Conservation (phyloP, 2,888 invertebrate species). For the Kuschelorhynchus macadamiae region DNA sequence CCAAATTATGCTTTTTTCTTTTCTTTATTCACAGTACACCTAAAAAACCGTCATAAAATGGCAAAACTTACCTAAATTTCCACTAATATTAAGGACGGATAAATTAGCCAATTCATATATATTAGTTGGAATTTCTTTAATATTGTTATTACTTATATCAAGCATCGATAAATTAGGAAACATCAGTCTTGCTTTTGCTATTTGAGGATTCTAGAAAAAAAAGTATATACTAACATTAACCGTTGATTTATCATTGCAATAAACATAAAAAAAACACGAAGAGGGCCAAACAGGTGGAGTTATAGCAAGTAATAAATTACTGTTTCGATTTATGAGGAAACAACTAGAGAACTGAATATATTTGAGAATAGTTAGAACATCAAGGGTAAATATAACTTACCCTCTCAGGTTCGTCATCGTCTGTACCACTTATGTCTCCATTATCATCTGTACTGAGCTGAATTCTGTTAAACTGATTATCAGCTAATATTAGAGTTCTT, state of each 20-base stretch:
- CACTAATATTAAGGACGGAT: constrained; percentile 94
- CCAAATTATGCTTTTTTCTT: no score
- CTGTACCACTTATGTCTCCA: constrained; percentile 74
- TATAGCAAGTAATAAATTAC: no score
- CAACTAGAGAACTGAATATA: no score
- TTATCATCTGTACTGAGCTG: constrained; percentile 87
- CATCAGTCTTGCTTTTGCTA: constrained; percentile 79
- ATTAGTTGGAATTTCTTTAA: constrained; percentile 84
- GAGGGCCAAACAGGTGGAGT: no score
- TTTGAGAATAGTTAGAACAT: no score
- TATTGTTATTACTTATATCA: constrained; percentile 91
- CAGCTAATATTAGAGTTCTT: constrained; percentile 86
- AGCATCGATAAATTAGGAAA: constrained; percentile 96
- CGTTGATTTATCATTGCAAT: no score
- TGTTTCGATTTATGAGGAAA: no score
- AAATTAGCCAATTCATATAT: constrained; percentile 89
- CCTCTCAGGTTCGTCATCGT: constrained; percentile 77
- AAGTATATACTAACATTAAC: not conserved
- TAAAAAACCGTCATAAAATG: no score
- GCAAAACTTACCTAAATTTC: constrained; percentile 76
- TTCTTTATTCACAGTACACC: no score
- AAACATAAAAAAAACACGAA: no score
- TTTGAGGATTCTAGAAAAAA: constrained; percentile 67
- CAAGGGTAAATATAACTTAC: no score
- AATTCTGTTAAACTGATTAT: constrained; percentile 87